A percentile compares a stretch with the other conserved stretches of the same genome.
Conservation (phyloP, 2,888 invertebrate genomes). For the Catonia carolina region DNA sequence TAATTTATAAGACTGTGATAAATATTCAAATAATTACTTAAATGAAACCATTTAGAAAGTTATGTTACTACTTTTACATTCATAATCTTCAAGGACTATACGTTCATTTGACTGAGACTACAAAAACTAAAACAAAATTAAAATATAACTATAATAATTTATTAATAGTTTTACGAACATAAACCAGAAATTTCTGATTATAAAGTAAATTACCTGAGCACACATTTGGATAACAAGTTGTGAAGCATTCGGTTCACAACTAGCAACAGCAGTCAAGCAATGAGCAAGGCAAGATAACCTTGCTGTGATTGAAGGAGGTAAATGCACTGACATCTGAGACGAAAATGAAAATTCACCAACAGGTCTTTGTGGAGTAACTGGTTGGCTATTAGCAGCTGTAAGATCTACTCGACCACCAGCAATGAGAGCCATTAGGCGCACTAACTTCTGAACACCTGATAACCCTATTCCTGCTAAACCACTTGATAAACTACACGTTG, state of each 20-base stretch:
- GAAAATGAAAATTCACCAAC: neutral
- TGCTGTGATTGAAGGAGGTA: slow-evolving; percentile 10
- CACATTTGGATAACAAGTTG: slow-evolving; percentile 52
- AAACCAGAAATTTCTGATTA: too few relatives aligned
- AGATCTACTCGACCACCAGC: slow-evolving; percentile 39
- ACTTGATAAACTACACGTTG: slow-evolving; percentile 43
- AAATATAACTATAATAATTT: too few relatives aligned
- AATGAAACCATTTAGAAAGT: too few relatives aligned
- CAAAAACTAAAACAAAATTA: too few relatives aligned
- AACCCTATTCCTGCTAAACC: slow-evolving; percentile 48
- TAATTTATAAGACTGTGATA: too few relatives aligned
- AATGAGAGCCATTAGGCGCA: slow-evolving; percentile 53
- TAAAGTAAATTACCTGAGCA: slow-evolving; percentile 47
- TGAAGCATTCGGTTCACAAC: slow-evolving; percentile 49
- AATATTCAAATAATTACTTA: too few relatives aligned
- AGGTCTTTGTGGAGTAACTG: slow-evolving; percentile 2
- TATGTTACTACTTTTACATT: too few relatives aligned
- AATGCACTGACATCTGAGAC: neutral
- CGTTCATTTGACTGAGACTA: too few relatives aligned
- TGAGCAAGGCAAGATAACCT: slow-evolving; percentile 36
- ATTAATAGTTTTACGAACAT: too few relatives aligned
- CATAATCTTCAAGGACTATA: too few relatives aligned
- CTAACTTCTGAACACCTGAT: slow-evolving; percentile 52
- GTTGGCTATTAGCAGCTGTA: neutral
- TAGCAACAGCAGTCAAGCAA: slow-evolving; percentile 47